Evolutionary conservation across 2,113 vertebrate species (phyloP), one percentile per base, ranked within the genome.

Genomic region (Clupea harengus): DNA sequence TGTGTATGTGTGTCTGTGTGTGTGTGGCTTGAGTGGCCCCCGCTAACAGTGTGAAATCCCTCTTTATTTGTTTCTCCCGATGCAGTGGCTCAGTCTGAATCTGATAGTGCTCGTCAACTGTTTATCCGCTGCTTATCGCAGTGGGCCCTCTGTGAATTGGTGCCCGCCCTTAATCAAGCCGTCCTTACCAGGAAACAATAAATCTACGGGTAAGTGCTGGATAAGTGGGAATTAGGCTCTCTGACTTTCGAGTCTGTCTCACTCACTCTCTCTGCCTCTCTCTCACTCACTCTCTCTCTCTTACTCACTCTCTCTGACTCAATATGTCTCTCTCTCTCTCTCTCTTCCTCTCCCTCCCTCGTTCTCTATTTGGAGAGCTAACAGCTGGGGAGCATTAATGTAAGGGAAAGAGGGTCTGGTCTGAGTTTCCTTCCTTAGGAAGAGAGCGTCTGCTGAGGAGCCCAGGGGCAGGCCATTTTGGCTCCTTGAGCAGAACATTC

Each of bases 321-420:
- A 13, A 7, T 60, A 7, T 13, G 4, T 28, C n/a, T 25, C 60
- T 67, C 60, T 32, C 64, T 39, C 67, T 32, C 87, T 82, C 82
- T 89, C 67, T 80, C 82, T 72, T 25, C 81, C 78, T 83, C 32
- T 46, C 47, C 57, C 85, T 10, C 44, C 81, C 54, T 75, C 25
- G 6, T 13, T 49, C 86, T 75, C 85, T 86, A 83, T 89, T 88
- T 91, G 86, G 83, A 86, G 86, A 20, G 28, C 83, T 82, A 90
- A 88, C 90, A 90, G 89, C 90, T 90, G 90, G 89, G 86, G 45
- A 47, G 80, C 85, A 91, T 91, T 91, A 91, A 87, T 44, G 82
- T 82, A 64, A 85, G 86, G 85, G 81, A 85, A 87, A 85, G 83
- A 87, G 90, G 72, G 32, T 78, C 72, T 78, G 72, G 86, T 87